Conservation (phyloP, 23 tunicate genomes). For the Trididemnum nubilum region DNA sequence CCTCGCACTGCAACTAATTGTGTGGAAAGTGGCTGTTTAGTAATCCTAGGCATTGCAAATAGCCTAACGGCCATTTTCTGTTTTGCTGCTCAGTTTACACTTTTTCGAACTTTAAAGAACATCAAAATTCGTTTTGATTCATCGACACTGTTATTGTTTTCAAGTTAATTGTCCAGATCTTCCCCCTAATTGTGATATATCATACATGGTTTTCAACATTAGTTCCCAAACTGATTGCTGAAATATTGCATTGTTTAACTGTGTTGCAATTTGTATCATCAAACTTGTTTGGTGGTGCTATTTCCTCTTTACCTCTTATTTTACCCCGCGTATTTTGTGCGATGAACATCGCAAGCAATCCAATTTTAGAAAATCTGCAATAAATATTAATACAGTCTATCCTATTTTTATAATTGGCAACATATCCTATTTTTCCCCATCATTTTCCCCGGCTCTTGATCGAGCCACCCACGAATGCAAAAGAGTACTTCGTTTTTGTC, state of each 20-base stretch:
- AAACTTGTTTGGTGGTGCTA: not conserved
- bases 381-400: not conserved
- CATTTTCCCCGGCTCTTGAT: constrained; percentile 30
- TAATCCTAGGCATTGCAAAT: not conserved
- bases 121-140: constrained; percentile 2
- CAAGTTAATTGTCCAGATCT: no score
- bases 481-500: constrained; percentile 12
- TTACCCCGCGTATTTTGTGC: not conserved
- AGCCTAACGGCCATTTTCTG: constrained; percentile 13
- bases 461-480: constrained; percentile 39
- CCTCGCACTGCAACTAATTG: constrained; percentile 14
- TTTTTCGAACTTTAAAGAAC: not conserved
- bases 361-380: not conserved
- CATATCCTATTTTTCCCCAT: not conserved
- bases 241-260: not conserved
- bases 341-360: not conserved
- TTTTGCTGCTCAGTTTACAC: not conserved
- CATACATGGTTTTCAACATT: no score
- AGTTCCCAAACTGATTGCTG: no score
- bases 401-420: not conserved
- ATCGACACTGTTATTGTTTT: not conserved
- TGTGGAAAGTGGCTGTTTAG: constrained; percentile 20
- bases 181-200: no score
- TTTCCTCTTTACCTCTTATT: not conserved
- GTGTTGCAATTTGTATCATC: not conserved